Evolutionary conservation across 2,888 invertebrate genomes (phyloP).

Genomic region (Tortrix viridana): DNA sequence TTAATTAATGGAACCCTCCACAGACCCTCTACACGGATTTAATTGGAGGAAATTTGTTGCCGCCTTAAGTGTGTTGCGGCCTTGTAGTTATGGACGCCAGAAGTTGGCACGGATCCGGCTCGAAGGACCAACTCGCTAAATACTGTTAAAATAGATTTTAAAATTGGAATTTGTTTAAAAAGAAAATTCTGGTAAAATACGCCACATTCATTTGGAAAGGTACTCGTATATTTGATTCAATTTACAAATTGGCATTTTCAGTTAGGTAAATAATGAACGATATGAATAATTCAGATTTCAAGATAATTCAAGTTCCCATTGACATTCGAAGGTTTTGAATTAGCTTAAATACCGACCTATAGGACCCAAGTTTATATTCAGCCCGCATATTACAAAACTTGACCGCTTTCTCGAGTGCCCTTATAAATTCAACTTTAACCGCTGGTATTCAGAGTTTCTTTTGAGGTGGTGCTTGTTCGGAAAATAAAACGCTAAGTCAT

Average conservation of each 20-base stretch:
- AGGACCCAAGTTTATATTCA: slow-evolving; percentile 20
- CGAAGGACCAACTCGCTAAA: slow-evolving; percentile 34
- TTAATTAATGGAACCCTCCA: slow-evolving; percentile 70
- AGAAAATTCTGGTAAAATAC: no score
- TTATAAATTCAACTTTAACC: slow-evolving; percentile 3
- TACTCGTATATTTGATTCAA: background rate
- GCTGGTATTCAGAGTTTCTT: background rate
- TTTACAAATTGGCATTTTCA: slow-evolving; percentile 12
- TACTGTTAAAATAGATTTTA: no score
- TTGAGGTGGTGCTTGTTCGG: slow-evolving; percentile 1
- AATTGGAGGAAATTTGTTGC: slow-evolving; percentile 60
- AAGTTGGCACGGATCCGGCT: slow-evolving; percentile 32
- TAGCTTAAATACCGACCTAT: slow-evolving; percentile 18
- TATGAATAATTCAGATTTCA: slow-evolving; percentile 16
- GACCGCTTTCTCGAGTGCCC: slow-evolving; percentile 12
- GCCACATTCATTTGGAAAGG: no score
- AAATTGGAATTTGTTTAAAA: background rate
- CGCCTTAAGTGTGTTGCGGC: slow-evolving; percentile 41
- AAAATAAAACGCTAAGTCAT: slow-evolving; percentile 26
- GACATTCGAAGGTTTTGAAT: slow-evolving; percentile 16
- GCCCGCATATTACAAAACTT: slow-evolving; percentile 25
- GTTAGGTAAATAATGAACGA: background rate
- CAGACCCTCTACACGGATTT: slow-evolving; percentile 52
- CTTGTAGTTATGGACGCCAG: slow-evolving; percentile 37
- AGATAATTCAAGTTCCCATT: slow-evolving; percentile 15